Percentiles rank a stretch among this genome's conserved stretches.
These are phyloP conservation scores for Dasyornis broadbenti DNA, from an alignment of 2,113 vertebrate species.

Conservation along the genomic window DNA sequence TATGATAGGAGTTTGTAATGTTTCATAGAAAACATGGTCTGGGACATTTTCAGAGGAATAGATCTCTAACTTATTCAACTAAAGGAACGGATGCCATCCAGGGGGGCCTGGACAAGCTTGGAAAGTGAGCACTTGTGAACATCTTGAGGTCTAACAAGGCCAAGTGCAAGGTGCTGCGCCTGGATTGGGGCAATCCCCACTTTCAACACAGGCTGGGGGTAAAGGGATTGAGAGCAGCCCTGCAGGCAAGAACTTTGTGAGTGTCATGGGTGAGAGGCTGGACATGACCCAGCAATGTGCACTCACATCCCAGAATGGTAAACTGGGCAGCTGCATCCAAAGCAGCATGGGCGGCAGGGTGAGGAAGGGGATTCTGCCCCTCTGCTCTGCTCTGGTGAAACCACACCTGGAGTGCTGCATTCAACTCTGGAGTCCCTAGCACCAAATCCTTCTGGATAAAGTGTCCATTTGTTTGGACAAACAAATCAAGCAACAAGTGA, in stretches of 20 bases:
- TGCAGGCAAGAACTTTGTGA: not conserved
- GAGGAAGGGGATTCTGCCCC: not conserved
- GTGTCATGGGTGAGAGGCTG: not conserved
- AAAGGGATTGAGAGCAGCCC: not conserved
- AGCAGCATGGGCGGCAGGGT: not conserved
- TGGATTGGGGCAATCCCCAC: not conserved
- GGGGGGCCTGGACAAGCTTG: not conserved
- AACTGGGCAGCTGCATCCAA: not conserved
- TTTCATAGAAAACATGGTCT: not conserved
- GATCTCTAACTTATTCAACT: not conserved
- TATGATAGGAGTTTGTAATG: not conserved
- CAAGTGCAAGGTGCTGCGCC: not conserved
- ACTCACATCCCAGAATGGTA: not conserved
- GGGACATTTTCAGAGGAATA: not conserved
- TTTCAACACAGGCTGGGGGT: not conserved
- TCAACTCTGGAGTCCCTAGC: not conserved
- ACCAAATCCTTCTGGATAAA: not conserved
- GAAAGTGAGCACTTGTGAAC: not conserved
- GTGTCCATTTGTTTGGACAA: not conserved
- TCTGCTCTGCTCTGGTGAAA: not conserved
- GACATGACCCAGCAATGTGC: not conserved
- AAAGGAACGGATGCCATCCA: not conserved
- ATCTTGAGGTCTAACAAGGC: not conserved
- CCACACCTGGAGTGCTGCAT: fast-evolving
- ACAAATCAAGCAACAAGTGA: fast-evolving